phyloP scores from a whole-genome alignment of 1,140 invertebrate genomes.

The Ctenoplectra terminalis region DNA sequence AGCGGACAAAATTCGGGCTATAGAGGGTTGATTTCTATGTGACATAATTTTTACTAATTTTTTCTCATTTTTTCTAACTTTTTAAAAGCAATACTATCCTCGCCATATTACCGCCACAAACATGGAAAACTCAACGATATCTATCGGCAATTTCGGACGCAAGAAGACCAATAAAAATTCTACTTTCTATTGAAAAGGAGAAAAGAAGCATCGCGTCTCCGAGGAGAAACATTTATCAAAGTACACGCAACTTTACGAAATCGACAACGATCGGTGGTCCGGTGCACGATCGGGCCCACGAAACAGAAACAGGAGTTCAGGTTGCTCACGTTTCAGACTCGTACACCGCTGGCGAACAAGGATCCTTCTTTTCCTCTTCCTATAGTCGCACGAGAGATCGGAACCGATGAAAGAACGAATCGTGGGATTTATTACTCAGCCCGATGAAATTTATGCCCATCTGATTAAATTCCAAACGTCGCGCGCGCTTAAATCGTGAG shows the following conservation, averaged over 20 bases:
- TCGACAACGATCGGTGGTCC: not conserved
- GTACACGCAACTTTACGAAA: not conserved
- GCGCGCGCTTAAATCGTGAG: constrained; percentile 42
- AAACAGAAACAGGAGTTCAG: constrained; percentile 38
- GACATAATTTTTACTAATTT: no score
- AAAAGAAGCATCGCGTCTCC: no score
- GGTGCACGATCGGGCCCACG: not conserved
- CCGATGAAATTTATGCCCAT: constrained; percentile 65
- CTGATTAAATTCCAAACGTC: constrained; percentile 67
- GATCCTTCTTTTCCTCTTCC: constrained; percentile 19
- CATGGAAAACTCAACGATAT: no score
- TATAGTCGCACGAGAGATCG: constrained; percentile 44
- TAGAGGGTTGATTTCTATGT: no score
- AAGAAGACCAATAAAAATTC: no score
- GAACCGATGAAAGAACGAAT: constrained; percentile 65
- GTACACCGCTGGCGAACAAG: not conserved
- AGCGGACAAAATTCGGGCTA: no score
- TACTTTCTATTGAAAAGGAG: no score
- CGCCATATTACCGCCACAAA: no score
- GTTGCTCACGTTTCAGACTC: constrained; percentile 44
- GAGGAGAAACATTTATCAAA: not conserved
- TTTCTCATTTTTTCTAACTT: no score
- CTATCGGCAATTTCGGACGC: no score
- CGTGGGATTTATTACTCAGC: constrained; percentile 59
- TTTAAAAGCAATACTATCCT: no score